Percentiles rank a stretch among this genome's conserved stretches.
phyloP scores from a whole-genome alignment of 2,888 invertebrate genomes.

The Frankliniella intonsa region DNA sequence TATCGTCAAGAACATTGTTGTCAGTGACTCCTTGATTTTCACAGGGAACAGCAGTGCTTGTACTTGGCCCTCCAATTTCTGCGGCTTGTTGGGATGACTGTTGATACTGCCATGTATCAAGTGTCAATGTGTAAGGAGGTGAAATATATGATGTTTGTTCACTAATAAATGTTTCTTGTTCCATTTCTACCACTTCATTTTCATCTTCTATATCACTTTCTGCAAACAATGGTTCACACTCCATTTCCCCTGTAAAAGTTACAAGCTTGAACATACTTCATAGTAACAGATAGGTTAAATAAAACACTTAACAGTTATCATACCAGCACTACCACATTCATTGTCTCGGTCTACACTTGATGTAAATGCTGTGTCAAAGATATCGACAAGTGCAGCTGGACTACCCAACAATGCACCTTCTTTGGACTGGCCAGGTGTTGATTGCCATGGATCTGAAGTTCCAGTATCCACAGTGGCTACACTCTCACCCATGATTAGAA shows the following conservation, averaged over 20 bases:
- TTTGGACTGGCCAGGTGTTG: conserved; percentile 38
- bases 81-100: not conserved
- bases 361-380: conserved; percentile 60
- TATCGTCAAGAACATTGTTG: not conserved
- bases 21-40: not conserved
- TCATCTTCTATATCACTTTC: conserved; percentile 62
- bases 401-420: conserved; percentile 33
- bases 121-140: not conserved
- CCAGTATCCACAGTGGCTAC: not conserved
- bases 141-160: not conserved
- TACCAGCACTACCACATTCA: conserved; percentile 37
- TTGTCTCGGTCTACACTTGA: conserved; percentile 51
- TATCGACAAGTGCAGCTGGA: conserved; percentile 51
- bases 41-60: not conserved
- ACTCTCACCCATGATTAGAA: not conserved
- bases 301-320: conserved; percentile 39
- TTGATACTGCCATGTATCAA: conserved; percentile 2
- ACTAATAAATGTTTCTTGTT: not conserved
- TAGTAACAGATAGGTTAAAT: conserved; percentile 24
- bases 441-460: conserved; percentile 39
- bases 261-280: conserved; percentile 35
- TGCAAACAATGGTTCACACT: conserved; percentile 60
- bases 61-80: not conserved
- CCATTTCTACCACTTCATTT: conserved; percentile 44
- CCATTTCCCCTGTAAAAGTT: conserved; percentile 56